Evolutionary conservation across 2,888 invertebrate species (phyloP).

Genomic region (Aelia acuminata): DNA sequence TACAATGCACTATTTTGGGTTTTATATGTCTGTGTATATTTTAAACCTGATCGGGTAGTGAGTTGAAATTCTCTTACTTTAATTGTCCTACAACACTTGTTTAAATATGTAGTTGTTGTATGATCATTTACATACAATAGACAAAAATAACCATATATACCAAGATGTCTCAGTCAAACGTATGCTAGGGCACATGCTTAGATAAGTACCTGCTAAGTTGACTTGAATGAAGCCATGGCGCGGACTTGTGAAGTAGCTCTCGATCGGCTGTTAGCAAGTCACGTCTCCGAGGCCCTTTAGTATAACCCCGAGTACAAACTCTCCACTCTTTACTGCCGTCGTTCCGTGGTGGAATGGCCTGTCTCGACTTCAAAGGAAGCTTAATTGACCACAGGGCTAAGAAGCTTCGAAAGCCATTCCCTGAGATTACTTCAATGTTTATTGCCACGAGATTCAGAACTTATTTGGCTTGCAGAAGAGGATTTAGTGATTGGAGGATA

Average conservation of each 20-base stretch:
- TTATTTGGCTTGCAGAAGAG: neutral
- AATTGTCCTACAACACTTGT: no score
- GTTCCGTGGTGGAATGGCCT: neutral
- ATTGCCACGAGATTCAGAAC: neutral
- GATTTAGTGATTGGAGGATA: neutral
- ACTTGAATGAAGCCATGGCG: neutral
- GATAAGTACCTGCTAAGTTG: neutral
- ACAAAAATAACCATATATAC: no score
- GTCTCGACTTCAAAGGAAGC: neutral
- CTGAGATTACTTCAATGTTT: no score
- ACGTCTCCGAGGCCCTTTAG: neutral
- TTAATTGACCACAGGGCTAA: neutral
- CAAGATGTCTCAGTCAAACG: no score
- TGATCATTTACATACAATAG: neutral
- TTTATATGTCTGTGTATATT: no score
- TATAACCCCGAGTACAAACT: neutral
- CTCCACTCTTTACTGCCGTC: slow-evolving; percentile 1
- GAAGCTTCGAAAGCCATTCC: neutral
- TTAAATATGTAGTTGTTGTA: no score
- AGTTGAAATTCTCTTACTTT: no score
- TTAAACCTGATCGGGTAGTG: no score
- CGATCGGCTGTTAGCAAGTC: neutral
- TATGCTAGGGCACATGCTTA: neutral
- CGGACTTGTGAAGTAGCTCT: neutral
- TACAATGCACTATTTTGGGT: no score